A percentile compares a stretch with the other conserved stretches of the same genome.
These are phyloP conservation scores for Tipula vernalis DNA, from an alignment of 2,888 invertebrate genomes.

Conservation along the genomic window DNA sequence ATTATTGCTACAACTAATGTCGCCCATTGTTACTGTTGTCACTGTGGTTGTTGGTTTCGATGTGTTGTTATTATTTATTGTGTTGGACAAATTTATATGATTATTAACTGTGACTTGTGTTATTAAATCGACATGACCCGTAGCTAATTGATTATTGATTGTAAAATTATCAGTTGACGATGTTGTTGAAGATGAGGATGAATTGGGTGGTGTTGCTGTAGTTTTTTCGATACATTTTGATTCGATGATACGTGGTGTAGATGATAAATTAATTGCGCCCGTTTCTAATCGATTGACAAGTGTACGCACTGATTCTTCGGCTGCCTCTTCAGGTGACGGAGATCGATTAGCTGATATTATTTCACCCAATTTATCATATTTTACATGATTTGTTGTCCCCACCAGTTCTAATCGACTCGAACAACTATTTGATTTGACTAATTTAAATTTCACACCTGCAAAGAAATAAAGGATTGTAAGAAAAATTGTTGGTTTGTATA, in stretches of 20 bases:
- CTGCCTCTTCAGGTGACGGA: constrained; percentile 17
- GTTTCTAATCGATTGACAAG: constrained; percentile 33
- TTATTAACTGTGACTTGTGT: constrained; percentile 34
- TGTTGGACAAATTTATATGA: constrained; percentile 29
- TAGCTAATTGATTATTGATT: constrained; percentile 37
- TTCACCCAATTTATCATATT: constrained; percentile 7
- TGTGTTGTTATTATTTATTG: not conserved
- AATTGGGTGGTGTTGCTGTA: constrained; percentile 8
- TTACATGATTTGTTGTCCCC: constrained; percentile 44
- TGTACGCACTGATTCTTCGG: constrained; percentile 26
- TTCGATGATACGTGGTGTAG: constrained; percentile 23
- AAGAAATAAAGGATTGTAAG: constrained; percentile 23
- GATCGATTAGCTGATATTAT: constrained; percentile 7
- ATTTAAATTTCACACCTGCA: constrained; percentile 62
- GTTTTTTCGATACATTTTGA: constrained; percentile 24
- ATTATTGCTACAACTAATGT: not conserved
- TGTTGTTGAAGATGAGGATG: not conserved
- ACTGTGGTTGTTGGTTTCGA: constrained; percentile 12
- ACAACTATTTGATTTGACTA: constrained; percentile 78
- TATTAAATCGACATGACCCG: constrained; percentile 21
- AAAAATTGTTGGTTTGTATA: not conserved
- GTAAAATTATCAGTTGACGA: constrained; percentile 24
- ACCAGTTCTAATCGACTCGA: constrained; percentile 70
- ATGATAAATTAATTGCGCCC: constrained; percentile 20
- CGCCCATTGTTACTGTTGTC: constrained; percentile 8